Percentiles rank a stretch among this genome's conserved stretches.
Evolutionary conservation across 2,888 invertebrate species (phyloP).

Genomic region (Blastobasis adustella): DNA sequence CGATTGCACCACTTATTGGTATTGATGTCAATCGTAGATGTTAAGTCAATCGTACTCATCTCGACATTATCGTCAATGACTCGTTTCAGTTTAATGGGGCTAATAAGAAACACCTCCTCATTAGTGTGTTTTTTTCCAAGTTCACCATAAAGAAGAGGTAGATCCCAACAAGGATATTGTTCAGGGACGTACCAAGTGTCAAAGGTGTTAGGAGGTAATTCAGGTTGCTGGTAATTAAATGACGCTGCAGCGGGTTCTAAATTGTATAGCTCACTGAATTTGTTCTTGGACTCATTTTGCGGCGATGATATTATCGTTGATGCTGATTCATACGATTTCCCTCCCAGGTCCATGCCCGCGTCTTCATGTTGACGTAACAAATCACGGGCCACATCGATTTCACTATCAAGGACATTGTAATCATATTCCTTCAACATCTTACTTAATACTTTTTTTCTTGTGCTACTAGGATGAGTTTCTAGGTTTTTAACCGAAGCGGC

Average conservation of each 20-base stretch:
- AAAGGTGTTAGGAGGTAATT: constrained; percentile 6
- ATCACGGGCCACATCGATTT: too few species aligned
- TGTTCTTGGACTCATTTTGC: too few species aligned
- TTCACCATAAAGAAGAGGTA: constrained; percentile 51
- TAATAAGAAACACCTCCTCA: constrained; percentile 38
- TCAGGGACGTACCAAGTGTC: constrained; percentile 52
- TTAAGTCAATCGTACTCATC: not conserved
- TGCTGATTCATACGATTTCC: too few species aligned
- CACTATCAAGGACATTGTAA: too few species aligned
- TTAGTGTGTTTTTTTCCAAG: constrained; percentile 19
- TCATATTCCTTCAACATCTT: too few species aligned
- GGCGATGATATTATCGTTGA: too few species aligned
- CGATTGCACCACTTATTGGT: constrained; percentile 54
- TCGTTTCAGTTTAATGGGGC: constrained; percentile 32
- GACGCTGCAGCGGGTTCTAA: constrained; percentile 36
- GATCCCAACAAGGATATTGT: constrained; percentile 53
- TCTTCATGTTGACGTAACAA: too few species aligned
- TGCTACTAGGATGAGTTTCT: too few species aligned
- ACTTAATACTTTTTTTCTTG: too few species aligned
- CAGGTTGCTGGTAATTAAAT: constrained; percentile 10
- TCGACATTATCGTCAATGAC: constrained; percentile 24
- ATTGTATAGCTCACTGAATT: constrained; percentile 37
- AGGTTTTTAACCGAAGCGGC: too few species aligned
- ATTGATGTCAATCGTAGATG: not conserved
- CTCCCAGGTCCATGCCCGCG: too few species aligned